A percentile compares a stretch with the other conserved stretches of the same genome.
phyloP scores from a whole-genome alignment of 2,888 invertebrate species.

The Creontiades dilutus region DNA sequence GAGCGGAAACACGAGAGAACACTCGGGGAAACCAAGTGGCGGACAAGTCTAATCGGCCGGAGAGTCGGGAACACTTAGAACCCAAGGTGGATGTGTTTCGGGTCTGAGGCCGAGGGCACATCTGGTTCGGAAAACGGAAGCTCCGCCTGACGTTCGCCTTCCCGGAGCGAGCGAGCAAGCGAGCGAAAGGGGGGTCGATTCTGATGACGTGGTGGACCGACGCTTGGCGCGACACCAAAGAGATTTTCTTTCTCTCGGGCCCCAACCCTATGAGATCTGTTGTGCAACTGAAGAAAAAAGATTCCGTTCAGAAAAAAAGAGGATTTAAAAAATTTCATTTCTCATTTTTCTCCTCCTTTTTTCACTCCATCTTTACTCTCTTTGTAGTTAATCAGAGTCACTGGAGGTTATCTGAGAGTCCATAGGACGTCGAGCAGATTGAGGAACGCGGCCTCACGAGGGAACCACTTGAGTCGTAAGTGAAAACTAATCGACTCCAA shows the following conservation, averaged over 20 bases:
- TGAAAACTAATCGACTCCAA: conserved; percentile 8
- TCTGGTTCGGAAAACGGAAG: conserved; percentile 53
- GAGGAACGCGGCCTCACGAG: not conserved
- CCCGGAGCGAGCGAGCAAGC: too few relatives aligned
- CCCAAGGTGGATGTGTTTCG: conserved; percentile 50
- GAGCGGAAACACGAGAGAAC: not conserved
- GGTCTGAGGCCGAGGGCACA: conserved; percentile 50
- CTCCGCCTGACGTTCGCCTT: not conserved
- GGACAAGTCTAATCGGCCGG: not conserved
- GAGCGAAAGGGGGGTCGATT: not conserved
- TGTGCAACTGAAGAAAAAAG: not conserved
- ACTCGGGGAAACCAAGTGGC: not conserved
- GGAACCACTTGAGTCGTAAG: conserved; percentile 18
- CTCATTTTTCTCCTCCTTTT: not conserved
- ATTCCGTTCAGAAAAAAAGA: not conserved
- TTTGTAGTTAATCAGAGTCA: not conserved
- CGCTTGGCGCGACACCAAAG: conserved; percentile 53
- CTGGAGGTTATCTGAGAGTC: conserved; percentile 14
- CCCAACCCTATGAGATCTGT: not conserved
- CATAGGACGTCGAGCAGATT: conserved; percentile 12
- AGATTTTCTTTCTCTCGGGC: conserved; percentile 9
- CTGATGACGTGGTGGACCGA: conserved; percentile 20
- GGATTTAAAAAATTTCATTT: not conserved
- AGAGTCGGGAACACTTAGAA: conserved; percentile 6
- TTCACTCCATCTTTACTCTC: not conserved